These are phyloP conservation scores for Troides helena DNA, from an alignment of 2,888 invertebrate species.

Conservation along the genomic window DNA sequence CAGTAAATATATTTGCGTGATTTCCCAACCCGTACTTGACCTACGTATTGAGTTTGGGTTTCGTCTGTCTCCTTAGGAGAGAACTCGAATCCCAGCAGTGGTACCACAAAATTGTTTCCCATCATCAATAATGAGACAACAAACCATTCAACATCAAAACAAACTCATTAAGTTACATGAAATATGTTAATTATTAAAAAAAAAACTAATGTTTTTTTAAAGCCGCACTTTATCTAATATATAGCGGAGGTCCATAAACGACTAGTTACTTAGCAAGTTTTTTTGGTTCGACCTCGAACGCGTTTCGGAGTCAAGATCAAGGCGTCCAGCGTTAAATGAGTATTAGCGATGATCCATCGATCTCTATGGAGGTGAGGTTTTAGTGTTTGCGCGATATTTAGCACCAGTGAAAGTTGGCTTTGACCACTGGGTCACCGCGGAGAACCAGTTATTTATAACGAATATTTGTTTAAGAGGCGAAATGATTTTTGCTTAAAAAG, in stretches of 20 bases:
- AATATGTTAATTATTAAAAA: background rate
- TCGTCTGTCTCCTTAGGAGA: no score
- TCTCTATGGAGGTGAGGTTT: conserved; percentile 9
- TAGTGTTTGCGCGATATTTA: conserved; percentile 25
- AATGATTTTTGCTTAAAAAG: conserved; percentile 12
- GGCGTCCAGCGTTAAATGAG: background rate
- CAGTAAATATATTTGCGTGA: no score
- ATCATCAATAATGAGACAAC: background rate
- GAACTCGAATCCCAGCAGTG: no score
- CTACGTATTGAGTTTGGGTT: no score
- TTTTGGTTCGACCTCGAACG: background rate
- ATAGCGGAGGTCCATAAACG: background rate
- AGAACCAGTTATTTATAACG: conserved; percentile 21
- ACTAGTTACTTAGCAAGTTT: background rate
- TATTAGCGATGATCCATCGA: conserved; percentile 12
- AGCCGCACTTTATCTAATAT: background rate
- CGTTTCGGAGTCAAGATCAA: conserved; percentile 15
- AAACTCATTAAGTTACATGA: background rate
- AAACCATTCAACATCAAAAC: background rate
- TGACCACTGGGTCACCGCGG: conserved; percentile 10
- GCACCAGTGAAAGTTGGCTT: conserved; percentile 24
- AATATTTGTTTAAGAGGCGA: conserved; percentile 17
- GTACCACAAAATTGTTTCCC: background rate
- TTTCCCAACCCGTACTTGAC: no score
- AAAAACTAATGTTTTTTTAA: background rate